These are phyloP conservation scores for Andrena bicolor DNA, from an alignment of 2,888 invertebrate genomes.

Conservation along the genomic window DNA sequence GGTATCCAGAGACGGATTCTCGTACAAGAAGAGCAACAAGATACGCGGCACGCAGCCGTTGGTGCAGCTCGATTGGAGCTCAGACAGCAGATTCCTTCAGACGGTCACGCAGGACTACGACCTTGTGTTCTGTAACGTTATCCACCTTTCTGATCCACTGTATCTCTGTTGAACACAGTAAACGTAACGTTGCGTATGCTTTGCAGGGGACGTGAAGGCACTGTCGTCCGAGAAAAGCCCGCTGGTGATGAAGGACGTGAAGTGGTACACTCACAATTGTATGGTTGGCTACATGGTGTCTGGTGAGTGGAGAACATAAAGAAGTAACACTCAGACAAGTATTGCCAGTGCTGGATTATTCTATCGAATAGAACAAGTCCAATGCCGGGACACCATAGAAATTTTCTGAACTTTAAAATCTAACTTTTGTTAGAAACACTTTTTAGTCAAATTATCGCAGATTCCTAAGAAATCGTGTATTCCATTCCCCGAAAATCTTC, in stretches of 20 bases:
- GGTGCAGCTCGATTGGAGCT: constrained; percentile 96
- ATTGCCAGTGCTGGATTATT: too few species aligned
- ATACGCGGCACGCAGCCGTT: constrained; percentile 94
- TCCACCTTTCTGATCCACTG: background rate
- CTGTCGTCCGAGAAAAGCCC: constrained; percentile 95
- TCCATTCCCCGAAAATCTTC: too few species aligned
- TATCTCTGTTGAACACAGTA: background rate
- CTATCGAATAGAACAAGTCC: too few species aligned
- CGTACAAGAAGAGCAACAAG: constrained; percentile 95
- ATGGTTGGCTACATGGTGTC: constrained; percentile 95
- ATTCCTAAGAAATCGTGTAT: too few species aligned
- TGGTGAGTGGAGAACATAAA: constrained; percentile 86
- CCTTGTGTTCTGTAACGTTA: constrained; percentile 90
- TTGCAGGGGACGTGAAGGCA: constrained; percentile 95
- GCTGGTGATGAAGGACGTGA: constrained; percentile 95
- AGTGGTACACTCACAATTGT: constrained; percentile 95
- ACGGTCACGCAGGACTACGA: constrained; percentile 96
- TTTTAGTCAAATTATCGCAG: too few species aligned
- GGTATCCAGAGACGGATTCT: constrained; percentile 95
- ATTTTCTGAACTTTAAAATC: too few species aligned
- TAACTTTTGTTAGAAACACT: too few species aligned
- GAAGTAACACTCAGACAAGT: too few species aligned
- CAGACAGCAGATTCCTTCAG: constrained; percentile 94
- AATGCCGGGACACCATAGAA: too few species aligned
- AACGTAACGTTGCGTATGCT: constrained; percentile 72